These are phyloP conservation scores for Cyclina sinensis DNA, from an alignment of 1,140 invertebrate genomes.

Conservation along the genomic window DNA sequence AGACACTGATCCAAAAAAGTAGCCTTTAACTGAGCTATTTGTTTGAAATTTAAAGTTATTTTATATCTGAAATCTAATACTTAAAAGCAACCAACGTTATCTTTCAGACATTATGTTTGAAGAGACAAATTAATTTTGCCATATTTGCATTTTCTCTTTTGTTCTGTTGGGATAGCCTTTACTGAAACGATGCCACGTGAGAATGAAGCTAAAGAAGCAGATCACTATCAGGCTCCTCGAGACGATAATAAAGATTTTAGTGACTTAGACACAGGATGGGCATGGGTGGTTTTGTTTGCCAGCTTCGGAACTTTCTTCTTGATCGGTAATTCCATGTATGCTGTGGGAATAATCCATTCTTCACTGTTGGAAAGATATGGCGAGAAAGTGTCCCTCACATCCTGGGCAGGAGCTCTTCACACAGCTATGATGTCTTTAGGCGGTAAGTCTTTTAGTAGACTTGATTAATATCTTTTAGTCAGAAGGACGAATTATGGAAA, in stretches of 20 bases:
- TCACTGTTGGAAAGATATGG: conserved; percentile 21
- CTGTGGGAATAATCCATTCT: conserved; percentile 36
- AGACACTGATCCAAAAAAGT: too few relatives aligned
- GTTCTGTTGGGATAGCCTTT: too few relatives aligned
- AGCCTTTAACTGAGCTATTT: too few relatives aligned
- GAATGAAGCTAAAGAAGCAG: background rate
- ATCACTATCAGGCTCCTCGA: background rate
- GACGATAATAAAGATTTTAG: background rate
- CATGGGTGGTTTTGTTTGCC: conserved; percentile 29
- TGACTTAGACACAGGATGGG: conserved; percentile 33
- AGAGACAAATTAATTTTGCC: too few relatives aligned
- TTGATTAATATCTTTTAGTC: too few relatives aligned
- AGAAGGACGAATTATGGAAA: too few relatives aligned
- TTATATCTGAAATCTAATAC: too few relatives aligned
- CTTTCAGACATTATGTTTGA: too few relatives aligned
- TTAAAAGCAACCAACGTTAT: too few relatives aligned
- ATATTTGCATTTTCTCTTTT: too few relatives aligned
- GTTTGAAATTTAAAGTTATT: too few relatives aligned
- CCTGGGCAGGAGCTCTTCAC: conserved; percentile 48
- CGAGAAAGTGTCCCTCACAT: conserved; percentile 12
- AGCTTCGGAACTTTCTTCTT: conserved; percentile 32
- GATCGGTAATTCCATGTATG: conserved; percentile 11
- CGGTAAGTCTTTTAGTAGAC: background rate
- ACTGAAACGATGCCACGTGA: too few relatives aligned
- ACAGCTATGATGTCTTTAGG: conserved; percentile 23